Base-by-base conservation (phyloP, 2,797 vertebrate species). In the Ptychobarbus kaznakovi region DNA sequence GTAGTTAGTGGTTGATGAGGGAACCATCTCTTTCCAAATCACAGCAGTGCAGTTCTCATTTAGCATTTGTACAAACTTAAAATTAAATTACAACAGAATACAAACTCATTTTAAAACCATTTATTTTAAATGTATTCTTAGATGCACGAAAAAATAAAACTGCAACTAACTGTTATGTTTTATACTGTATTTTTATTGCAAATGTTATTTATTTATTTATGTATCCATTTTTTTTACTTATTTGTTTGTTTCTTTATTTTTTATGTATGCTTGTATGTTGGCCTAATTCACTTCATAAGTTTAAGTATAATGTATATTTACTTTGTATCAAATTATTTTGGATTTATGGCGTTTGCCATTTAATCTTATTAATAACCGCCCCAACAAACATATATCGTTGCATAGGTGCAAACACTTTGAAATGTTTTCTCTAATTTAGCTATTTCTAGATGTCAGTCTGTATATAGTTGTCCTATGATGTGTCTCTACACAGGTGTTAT, bases 41-140 rank as follows among this genome's bases (percentile, higher is more conserved):
- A 90, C 92, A 92, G 91, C 93, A 92, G 91, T 94, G 88, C 88
- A 93, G 92, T 92, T 91, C 84, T 90, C 90, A 90, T 93, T 92
- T 88, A 90, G 89, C 93, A 94, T 95, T 94, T 95, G 95, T 96
- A 95, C 91, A 95, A 95, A 94, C 90, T 75, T 80, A 80, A 91
- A 93, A 93, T 93, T 88, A 92, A 87, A 84, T 87, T 35, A 35
- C 69, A 7, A 38, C 40, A 3, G 25, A 88, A 94, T 92, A 93
- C 91, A 91, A 92, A 90, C 92, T 92, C 89, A 93, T 94, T 95
- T 95, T 94, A 94, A 90, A 93, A 88, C 92, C 91, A 90, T 93
- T 95, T 94, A 93, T 94, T 94, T 96, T 94, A 92, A 89, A 92
- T 94, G 93, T 94, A 93, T 94, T 94, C 92, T 95, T 94, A 94